Conservation (phyloP, 2,888 invertebrate species). For the Stenodema calcarata region DNA sequence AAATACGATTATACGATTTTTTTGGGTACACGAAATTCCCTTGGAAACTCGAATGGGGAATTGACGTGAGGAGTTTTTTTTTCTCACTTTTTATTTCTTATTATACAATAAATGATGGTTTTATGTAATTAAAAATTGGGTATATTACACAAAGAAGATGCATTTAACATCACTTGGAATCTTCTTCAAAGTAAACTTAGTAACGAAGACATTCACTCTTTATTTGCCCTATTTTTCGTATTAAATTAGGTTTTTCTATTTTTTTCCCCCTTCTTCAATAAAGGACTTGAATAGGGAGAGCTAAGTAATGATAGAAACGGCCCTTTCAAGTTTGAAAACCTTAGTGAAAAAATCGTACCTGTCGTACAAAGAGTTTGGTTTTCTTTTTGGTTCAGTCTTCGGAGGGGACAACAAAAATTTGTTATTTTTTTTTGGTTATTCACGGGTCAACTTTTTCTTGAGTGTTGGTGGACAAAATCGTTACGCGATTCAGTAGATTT, state of each 20-base stretch:
- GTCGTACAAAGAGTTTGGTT: neutral
- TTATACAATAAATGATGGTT: neutral
- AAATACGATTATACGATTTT: slow-evolving; percentile 28
- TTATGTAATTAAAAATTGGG: slow-evolving; percentile 9
- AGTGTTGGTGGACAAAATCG: neutral
- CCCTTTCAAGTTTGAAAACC: neutral
- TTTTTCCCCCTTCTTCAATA: neutral
- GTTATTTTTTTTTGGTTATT: no score
- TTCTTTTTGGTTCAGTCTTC: neutral
- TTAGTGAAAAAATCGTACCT: neutral
- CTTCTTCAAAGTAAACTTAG: neutral
- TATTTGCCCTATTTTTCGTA: neutral
- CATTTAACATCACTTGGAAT: neutral
- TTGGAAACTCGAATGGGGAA: neutral
- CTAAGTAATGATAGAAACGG: no score
- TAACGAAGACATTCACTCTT: neutral
- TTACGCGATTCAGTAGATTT: neutral
- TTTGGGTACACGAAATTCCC: slow-evolving; percentile 12
- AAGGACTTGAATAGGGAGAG: no score
- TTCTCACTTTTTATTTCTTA: neutral
- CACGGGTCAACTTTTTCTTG: neutral
- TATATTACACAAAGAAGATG: slow-evolving; percentile 10
- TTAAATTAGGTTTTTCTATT: neutral
- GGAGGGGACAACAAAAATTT: neutral
- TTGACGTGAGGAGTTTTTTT: neutral